Base-by-base conservation (phyloP, 2,113 vertebrate genomes). In the Lophochroa leadbeateri region DNA sequence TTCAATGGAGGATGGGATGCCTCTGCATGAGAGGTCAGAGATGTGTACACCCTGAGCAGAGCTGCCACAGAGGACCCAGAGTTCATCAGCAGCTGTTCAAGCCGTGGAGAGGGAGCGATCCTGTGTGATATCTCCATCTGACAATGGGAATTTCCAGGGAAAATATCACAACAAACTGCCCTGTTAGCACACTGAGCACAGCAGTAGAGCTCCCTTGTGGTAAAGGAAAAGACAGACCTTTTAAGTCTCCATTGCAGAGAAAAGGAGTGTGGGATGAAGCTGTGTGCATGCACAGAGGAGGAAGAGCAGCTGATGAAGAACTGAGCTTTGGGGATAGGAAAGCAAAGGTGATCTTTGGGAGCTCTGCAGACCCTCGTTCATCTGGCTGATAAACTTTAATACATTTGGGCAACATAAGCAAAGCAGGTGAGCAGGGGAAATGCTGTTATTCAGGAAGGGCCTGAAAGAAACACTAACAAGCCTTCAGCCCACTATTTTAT, bases 11-110 rank as follows among this genome's bases (percentile, higher is more conserved):
- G 50, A 37, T 47, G 23, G 74, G 46, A n/a, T 50, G 17, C 44
- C 23, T 6, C 11, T 6, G 44, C 2, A 0, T 20, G 58, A 77
- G 60, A 94, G 82, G 37, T 55, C 76, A 16, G 81, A 21, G 77
- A 11, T 10, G 29, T 1, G 2, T 9, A 15, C 28, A 5, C 0
- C 1, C 29, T 1, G 1, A 47, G 53, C 43, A 9, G 88, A 50
- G 44, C 44, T 39, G 37, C 71, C 5, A 1, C 55, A 8, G n/a
- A 70, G 69, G 24, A 91, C 57, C 79, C 2, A 0, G n/a, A 33
- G 71, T 9, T 60, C 82, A 63, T 2, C 82, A 64, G 47, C 50
- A n/a, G n/a, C 41, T 68, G 7, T 12, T 27, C 11, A 14, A 93
- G 61, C 35, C 24, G n/a, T 3, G 2, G 37, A 65, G 75, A 90